Conservation (phyloP, 2,888 invertebrate species). For the Sminthurides aquaticus region DNA sequence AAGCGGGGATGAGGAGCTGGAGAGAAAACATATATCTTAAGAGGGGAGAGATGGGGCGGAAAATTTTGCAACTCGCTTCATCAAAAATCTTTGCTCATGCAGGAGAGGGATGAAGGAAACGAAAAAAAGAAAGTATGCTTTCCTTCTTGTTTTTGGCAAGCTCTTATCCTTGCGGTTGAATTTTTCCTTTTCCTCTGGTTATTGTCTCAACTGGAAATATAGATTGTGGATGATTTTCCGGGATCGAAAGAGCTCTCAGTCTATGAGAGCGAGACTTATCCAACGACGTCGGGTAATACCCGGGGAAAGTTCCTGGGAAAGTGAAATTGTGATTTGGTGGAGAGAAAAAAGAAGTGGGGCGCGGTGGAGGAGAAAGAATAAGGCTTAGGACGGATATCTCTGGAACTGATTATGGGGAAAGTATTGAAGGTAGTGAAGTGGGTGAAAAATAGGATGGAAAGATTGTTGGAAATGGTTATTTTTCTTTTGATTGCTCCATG, state of each 20-base stretch:
- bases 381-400: too few relatives aligned
- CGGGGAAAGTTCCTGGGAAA: too few relatives aligned
- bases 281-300: too few relatives aligned
- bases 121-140: constrained; percentile 2
- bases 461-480: background rate
- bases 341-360: too few relatives aligned
- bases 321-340: too few relatives aligned
- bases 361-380: too few relatives aligned
- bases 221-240: too few relatives aligned
- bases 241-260: too few relatives aligned
- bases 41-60: constrained; percentile 15
- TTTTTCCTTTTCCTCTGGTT: constrained; percentile 5
- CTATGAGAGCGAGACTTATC: too few relatives aligned
- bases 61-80: constrained; percentile 12
- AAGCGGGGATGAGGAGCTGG: background rate
- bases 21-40: too few relatives aligned
- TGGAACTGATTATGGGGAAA: background rate
- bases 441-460: background rate
- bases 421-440: background rate
- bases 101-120: constrained; percentile 4
- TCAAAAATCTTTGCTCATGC: constrained; percentile 18
- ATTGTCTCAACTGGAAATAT: constrained; percentile 1
- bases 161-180: constrained; percentile 11
- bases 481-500: background rate
- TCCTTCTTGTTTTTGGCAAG: constrained; percentile 15